phyloP scores from a whole-genome alignment of 2,797 vertebrate genomes.

The Echeneis naucrates region DNA sequence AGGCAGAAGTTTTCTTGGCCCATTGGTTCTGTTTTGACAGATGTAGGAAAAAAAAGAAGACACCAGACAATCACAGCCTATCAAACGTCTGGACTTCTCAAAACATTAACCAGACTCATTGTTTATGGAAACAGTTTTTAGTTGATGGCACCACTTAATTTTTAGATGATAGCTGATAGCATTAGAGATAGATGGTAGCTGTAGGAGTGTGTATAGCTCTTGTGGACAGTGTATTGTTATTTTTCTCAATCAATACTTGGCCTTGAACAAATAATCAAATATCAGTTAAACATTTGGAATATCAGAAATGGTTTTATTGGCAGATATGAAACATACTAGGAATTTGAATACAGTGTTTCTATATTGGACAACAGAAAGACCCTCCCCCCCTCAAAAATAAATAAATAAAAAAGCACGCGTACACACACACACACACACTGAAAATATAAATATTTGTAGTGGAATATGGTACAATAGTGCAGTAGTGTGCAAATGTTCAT shows the following conservation, averaged over 20 bases:
- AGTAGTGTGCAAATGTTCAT: too few relatives aligned
- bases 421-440: too few relatives aligned
- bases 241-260: not conserved
- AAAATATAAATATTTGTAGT: too few relatives aligned
- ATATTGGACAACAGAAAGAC: too few relatives aligned
- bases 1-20: constrained; percentile 29
- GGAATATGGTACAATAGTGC: too few relatives aligned
- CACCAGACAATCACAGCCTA: not conserved
- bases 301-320: too few relatives aligned
- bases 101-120: not conserved
- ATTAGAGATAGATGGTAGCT: too few relatives aligned
- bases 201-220: constrained; percentile 1
- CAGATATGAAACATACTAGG: too few relatives aligned
- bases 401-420: too few relatives aligned
- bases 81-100: not conserved
- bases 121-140: not conserved
- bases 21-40: constrained; percentile 17
- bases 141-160: not conserved
- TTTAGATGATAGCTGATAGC: constrained; percentile 2
- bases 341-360: too few relatives aligned
- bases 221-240: not conserved
- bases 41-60: constrained; percentile 4
- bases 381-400: too few relatives aligned
- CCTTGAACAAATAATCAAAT: not conserved
- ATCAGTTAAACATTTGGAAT: not conserved